Evolutionary conservation across 2,113 vertebrate species (phyloP).

Genomic region (Malurus melanocephalus): DNA sequence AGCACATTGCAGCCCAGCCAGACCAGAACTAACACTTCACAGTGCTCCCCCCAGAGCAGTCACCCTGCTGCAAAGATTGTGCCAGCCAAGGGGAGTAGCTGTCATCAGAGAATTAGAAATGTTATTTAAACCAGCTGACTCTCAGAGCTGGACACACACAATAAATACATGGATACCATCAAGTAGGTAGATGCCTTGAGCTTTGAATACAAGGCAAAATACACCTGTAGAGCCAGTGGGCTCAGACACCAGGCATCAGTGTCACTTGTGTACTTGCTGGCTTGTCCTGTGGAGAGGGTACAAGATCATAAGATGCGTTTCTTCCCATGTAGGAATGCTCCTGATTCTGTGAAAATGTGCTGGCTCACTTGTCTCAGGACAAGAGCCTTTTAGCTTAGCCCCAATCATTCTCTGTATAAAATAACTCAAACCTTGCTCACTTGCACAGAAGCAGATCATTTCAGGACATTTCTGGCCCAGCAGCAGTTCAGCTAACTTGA

Average conservation of each 20-base stretch:
- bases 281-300: not conserved
- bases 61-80: not conserved
- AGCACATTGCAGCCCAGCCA: not conserved
- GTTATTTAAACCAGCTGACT: not conserved
- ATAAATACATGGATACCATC: not conserved
- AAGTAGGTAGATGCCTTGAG: not conserved
- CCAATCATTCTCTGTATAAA: not conserved
- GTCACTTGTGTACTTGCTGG: not conserved
- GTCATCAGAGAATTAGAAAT: not conserved
- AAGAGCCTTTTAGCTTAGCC: not conserved
- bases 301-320: not conserved
- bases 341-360: rapidly evolving
- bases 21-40: not conserved
- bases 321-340: not conserved
- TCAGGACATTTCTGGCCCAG: not conserved
- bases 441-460: not conserved
- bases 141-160: not conserved
- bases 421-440: not conserved
- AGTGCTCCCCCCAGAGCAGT: not conserved
- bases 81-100: not conserved
- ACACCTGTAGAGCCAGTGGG: not conserved
- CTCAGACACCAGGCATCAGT: not conserved
- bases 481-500: not conserved
- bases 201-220: not conserved
- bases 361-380: not conserved